Conservation (phyloP, 2,113 vertebrate species). For the Lampris megalopsis region DNA sequence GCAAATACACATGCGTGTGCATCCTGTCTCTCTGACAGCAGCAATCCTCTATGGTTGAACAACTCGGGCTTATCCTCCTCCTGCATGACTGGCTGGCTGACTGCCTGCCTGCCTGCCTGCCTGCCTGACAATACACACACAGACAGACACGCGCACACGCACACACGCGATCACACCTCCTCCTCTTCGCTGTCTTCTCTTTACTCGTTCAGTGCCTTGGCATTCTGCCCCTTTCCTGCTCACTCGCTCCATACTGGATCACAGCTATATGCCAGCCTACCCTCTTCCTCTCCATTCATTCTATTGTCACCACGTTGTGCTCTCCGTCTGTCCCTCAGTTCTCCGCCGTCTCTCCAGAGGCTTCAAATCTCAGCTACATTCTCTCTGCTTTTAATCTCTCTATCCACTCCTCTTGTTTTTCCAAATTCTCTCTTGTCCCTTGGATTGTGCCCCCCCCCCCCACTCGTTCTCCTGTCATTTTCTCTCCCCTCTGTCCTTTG, state of each 20-base stretch:
- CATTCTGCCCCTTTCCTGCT: slow-evolving; percentile 48
- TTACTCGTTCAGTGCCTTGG: slow-evolving; percentile 11
- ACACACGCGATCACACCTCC: slow-evolving; percentile 33
- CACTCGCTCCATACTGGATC: slow-evolving; percentile 54
- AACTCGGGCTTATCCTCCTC: slow-evolving; percentile 56
- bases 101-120: slow-evolving; percentile 61
- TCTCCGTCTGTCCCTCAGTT: slow-evolving; percentile 32
- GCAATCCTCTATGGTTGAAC: slow-evolving; percentile 51
- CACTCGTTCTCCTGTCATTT: slow-evolving; percentile 27
- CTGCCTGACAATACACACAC: slow-evolving; percentile 42
- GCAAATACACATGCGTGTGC: slow-evolving; percentile 18
- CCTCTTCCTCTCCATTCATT: slow-evolving; percentile 63
- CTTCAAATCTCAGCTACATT: slow-evolving; percentile 43
- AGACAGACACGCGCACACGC: slow-evolving; percentile 1
- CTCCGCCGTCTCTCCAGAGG: slow-evolving; percentile 4
- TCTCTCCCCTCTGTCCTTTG: slow-evolving; percentile 12
- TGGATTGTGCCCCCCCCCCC: neutral
- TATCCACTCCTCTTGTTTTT: slow-evolving; percentile 27
- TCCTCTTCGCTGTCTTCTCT: slow-evolving; percentile 36
- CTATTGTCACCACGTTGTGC: slow-evolving; percentile 64
- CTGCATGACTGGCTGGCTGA: slow-evolving; percentile 60
- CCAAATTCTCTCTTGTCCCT: slow-evolving; percentile 30
- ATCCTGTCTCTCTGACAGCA: slow-evolving; percentile 55
- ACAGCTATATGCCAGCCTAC: slow-evolving; percentile 59
- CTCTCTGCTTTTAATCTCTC: slow-evolving; percentile 43